phyloP scores from a whole-genome alignment of 2,888 invertebrate genomes.

The Blera fallax region DNA sequence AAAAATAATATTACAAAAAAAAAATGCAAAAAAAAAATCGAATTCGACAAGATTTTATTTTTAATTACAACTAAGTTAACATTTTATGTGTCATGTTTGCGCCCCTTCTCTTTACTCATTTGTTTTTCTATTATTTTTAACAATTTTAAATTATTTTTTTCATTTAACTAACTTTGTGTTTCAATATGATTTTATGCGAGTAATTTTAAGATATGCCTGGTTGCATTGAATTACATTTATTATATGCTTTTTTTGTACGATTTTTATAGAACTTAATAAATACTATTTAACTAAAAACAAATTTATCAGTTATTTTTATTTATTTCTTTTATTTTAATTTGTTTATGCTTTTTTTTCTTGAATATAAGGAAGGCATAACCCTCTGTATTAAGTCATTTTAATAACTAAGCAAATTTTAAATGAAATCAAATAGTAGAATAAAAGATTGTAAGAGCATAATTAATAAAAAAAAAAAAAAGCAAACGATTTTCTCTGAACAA shows the following conservation, averaged over 20 bases:
- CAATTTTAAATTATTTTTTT: conserved; percentile 11
- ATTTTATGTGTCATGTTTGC: conserved; percentile 37
- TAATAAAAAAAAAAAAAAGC: conserved; percentile 21
- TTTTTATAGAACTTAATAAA: conserved; percentile 51
- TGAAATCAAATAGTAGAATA: conserved; percentile 53
- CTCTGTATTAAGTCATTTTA: conserved; percentile 6
- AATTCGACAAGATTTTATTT: conserved; percentile 2
- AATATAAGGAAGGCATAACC: conserved; percentile 11
- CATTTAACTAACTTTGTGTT: neutral
- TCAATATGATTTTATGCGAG: neutral
- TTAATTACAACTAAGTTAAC: conserved; percentile 4
- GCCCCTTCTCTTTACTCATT: neutral
- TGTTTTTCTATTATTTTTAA: neutral
- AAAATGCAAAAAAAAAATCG: conserved; percentile 15
- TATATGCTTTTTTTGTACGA: conserved; percentile 58
- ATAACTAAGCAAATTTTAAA: conserved; percentile 34
- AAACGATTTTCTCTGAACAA: conserved; percentile 38
- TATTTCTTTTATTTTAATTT: conserved; percentile 1
- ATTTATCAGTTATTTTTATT: neutral
- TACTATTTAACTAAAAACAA: conserved; percentile 10
- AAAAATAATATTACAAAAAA: conserved; percentile 24
- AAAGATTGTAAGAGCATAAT: conserved; percentile 30
- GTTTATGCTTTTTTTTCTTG: neutral
- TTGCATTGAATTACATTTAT: conserved; percentile 49
- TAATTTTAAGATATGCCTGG: conserved; percentile 40